Conservation (phyloP, 2,797 vertebrate genomes). For the Sarcophilus harrisii region DNA sequence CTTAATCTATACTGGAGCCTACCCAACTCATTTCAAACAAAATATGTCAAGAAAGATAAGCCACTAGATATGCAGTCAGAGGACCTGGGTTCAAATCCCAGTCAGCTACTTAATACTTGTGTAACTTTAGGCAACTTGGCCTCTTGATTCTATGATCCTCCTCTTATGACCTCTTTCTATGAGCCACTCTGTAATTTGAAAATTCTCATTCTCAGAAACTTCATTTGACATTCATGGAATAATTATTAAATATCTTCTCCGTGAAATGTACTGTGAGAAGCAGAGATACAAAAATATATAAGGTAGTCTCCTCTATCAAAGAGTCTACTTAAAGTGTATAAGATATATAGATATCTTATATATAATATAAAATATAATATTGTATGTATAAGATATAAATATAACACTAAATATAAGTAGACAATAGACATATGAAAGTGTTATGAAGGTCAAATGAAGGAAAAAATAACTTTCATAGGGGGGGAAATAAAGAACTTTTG, state of each 20-base stretch:
- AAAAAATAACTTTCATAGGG: not conserved
- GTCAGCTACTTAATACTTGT: not conserved
- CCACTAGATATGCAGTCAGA: not conserved
- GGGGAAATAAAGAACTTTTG: not conserved
- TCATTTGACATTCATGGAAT: not conserved
- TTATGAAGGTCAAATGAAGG: not conserved
- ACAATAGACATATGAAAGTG: not conserved
- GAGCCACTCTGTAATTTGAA: not conserved
- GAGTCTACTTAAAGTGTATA: not conserved
- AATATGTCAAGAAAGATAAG: not conserved
- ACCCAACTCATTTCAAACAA: not conserved
- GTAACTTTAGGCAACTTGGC: not conserved
- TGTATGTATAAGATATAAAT: not conserved
- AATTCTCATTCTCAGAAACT: slow-evolving; percentile 33
- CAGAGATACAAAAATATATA: not conserved
- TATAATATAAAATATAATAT: too few relatives aligned
- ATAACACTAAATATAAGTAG: not conserved
- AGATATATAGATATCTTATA: not conserved
- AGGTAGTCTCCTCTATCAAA: not conserved
- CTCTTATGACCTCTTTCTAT: not conserved
- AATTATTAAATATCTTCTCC: not conserved
- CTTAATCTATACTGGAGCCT: not conserved
- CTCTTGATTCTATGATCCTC: not conserved
- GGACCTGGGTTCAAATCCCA: not conserved
- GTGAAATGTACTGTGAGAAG: not conserved